A percentile compares a stretch with the other conserved stretches of the same genome.
Conservation (phyloP, 1,140 invertebrate genomes). For the Nomia melanderi region DNA sequence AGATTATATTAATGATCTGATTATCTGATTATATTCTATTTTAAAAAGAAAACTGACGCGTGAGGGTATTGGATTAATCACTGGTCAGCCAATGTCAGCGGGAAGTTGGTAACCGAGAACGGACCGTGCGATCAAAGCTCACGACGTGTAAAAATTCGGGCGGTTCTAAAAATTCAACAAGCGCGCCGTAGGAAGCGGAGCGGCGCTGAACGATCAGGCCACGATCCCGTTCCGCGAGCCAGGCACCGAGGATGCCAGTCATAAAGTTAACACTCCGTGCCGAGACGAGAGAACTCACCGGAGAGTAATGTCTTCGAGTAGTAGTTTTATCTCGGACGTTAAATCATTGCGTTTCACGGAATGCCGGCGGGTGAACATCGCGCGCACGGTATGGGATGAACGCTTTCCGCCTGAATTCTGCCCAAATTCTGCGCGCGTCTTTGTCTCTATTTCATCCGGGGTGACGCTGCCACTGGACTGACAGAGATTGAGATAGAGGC, state of each 20-base stretch:
- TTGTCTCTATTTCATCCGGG: conserved; percentile 7
- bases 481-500: conserved; percentile 1
- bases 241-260: neutral
- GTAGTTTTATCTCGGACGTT: conserved; percentile 16
- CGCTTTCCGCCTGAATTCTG: too few relatives aligned
- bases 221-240: neutral
- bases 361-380: conserved; percentile 6
- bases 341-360: conserved; percentile 15
- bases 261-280: conserved; percentile 15
- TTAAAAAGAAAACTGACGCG: too few relatives aligned
- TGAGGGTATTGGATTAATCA: too few relatives aligned
- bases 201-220: neutral
- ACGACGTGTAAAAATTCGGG: conserved; percentile 12
- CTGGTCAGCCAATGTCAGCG: too few relatives aligned
- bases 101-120: too few relatives aligned
- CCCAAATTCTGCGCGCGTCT: conserved; percentile 5
- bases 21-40: too few relatives aligned
- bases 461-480: neutral
- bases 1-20: too few relatives aligned
- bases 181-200: neutral
- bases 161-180: conserved; percentile 5
- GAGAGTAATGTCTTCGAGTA: conserved; percentile 14
- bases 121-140: too few relatives aligned
- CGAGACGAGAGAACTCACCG: neutral
- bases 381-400: neutral